Evolutionary conservation across 2,113 vertebrate species (phyloP).

Genomic region (Dasyornis broadbenti): DNA sequence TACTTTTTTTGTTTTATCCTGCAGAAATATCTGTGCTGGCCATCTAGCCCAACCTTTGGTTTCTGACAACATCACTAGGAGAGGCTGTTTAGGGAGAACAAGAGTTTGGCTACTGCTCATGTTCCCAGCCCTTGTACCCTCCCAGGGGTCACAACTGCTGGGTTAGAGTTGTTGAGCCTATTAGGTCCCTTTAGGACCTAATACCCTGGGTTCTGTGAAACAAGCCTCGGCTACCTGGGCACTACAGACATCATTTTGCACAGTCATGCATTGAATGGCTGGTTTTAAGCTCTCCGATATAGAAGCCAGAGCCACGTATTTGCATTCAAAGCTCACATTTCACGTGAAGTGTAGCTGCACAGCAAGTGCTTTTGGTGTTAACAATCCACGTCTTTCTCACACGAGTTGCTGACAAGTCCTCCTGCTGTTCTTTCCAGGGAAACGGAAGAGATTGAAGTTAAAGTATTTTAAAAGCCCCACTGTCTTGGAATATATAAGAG

Average conservation of each 20-base stretch:
- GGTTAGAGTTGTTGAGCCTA: not conserved
- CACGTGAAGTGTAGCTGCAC: not conserved
- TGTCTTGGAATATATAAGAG: not conserved
- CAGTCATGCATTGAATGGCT: not conserved
- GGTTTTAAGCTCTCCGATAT: not conserved
- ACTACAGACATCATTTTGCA: not conserved
- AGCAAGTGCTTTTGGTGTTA: not conserved
- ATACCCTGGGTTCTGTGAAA: not conserved
- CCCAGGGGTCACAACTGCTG: not conserved
- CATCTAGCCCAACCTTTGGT: not conserved
- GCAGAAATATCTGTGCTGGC: not conserved
- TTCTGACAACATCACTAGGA: not conserved
- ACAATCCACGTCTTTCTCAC: not conserved
- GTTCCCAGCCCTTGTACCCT: not conserved
- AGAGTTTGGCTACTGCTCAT: not conserved
- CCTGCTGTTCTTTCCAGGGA: not conserved
- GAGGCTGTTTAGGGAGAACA: not conserved
- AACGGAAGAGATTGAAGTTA: not conserved
- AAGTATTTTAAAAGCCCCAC: not conserved
- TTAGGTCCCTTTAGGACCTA: not conserved
- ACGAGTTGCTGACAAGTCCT: not conserved
- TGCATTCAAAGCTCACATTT: not conserved
- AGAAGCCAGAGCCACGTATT: not conserved
- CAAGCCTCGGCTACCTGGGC: not conserved
- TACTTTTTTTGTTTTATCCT: not conserved